phyloP scores from a whole-genome alignment of 2,113 vertebrate species.

The Bos taurus region ARS-UCD2.0 NC_037334.1:5959501-5960000 shows the following conservation, averaged over 20 bases:
- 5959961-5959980: neutral
- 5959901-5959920: neutral
- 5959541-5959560: too few relatives aligned
- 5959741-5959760: neutral
- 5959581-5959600: neutral
- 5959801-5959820: neutral
- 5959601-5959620: neutral
- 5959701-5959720: neutral
- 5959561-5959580: neutral
- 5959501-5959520: accelerated
- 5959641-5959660: neutral
- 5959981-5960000: neutral
- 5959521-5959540: neutral
- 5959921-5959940: neutral
- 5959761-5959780: neutral
- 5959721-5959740: accelerated
- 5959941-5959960: too few relatives aligned
- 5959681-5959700: neutral
- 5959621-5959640: neutral
- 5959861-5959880: neutral
- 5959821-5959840: neutral
- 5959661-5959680: neutral
- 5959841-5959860: neutral
- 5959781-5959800: neutral
- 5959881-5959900: neutral